Evolutionary conservation across 1,140 invertebrate genomes (phyloP), one percentile per base, ranked within the genome.

Genomic region (Saxidomus purpurata): DNA sequence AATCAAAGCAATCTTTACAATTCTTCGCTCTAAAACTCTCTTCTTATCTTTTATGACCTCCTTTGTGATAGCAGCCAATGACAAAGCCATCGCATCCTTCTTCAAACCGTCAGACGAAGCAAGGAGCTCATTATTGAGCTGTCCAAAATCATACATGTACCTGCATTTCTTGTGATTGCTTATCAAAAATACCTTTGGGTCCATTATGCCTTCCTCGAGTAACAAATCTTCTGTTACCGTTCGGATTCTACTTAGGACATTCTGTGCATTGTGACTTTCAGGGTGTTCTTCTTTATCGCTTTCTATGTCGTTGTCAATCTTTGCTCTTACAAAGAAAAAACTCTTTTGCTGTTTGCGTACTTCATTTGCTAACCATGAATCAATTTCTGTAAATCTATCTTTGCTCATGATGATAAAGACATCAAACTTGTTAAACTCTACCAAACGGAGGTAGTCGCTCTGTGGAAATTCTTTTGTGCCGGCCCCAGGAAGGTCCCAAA

Each of bases 321-420:
- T 36, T 17, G 71, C 40, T 76, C 71, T 76, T 25, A 76, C 71
- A 76, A 76, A 76, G 71, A 38, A 76, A 38, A 36, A 76, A 22
- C 25, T 40, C 40, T 76, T 76, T 19, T 40, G 22, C 40, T 13
- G 13, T 40, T 15, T 40, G 9, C 19, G 17, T 19, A 76, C 40
- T 40, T 76, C 71, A 1, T 76, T 76, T 36, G 71, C 71, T 1
- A 76, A 25, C 71, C 71, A 76, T 9, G n/a, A 17, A 38, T 76
- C 71, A 40, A 38, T 76, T 76, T 76, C 31, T 43, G 34, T 76
- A 40, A 76, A 76, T 25, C 71, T 76, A 15, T 40, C 34, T 15
- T 38, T 22, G 22, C 31, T 38, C 31, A 40, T 36, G 22, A 76
- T n/a, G 13, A 76, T 38, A 25, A 76, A 34, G 40, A 76, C 34